Conservation (phyloP, 2,888 invertebrate species). For the Busseola fusca region DNA sequence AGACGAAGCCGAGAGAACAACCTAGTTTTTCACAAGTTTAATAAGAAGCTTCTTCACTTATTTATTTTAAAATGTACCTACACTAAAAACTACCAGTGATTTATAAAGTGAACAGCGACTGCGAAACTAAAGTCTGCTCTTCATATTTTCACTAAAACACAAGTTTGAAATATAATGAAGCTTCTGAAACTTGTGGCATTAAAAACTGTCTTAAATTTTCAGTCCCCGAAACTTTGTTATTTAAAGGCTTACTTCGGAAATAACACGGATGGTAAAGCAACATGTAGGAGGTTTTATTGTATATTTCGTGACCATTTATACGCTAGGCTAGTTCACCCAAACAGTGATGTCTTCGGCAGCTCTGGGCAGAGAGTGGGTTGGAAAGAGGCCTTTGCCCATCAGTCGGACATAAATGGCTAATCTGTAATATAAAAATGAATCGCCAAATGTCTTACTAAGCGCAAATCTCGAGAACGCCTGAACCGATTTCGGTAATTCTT, state of each 20-base stretch:
- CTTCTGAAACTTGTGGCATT: conserved; percentile 44
- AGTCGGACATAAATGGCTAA: neutral
- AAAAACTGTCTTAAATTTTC: conserved; percentile 45
- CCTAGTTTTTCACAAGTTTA: neutral
- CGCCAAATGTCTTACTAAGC: no score
- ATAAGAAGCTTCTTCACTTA: neutral
- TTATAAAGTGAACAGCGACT: conserved; percentile 1
- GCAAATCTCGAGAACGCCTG: no score
- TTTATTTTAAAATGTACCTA: neutral
- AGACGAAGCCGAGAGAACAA: neutral
- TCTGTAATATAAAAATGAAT: no score
- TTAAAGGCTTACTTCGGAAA: conserved; percentile 36
- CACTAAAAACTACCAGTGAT: neutral
- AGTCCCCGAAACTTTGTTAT: conserved; percentile 40
- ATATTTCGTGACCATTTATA: neutral
- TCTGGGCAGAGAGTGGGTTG: neutral
- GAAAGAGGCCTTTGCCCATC: neutral
- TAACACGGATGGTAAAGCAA: conserved; percentile 21
- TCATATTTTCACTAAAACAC: conserved; percentile 38
- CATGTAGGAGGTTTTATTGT: neutral
- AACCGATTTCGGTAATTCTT: no score
- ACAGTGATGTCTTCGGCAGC: neutral
- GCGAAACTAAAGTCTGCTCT: conserved; percentile 20
- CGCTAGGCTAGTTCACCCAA: neutral
- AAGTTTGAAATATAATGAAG: conserved; percentile 40